Percentiles rank a stretch among this genome's conserved stretches.
Evolutionary conservation across 2,113 vertebrate species (phyloP).

Genomic region (Suricata suricatta): DNA sequence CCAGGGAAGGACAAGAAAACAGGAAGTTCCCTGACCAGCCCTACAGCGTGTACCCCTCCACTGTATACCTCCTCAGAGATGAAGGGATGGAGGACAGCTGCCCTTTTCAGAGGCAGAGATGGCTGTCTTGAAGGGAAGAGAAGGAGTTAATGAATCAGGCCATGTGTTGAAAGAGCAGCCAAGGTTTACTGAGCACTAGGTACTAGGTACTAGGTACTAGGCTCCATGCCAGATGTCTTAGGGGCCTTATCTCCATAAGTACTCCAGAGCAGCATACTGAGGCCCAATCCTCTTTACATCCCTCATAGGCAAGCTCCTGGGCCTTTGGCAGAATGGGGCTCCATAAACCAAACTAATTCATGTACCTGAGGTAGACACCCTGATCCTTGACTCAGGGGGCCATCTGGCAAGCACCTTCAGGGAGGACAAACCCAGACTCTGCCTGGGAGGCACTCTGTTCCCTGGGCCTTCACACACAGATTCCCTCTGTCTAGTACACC

Average conservation of each 20-base stretch:
- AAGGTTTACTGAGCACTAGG: background rate
- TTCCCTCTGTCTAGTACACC: background rate
- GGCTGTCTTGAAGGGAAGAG: background rate
- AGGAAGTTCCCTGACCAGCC: background rate
- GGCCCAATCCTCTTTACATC: background rate
- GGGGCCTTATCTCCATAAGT: background rate
- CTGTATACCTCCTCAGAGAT: background rate
- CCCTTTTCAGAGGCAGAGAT: background rate
- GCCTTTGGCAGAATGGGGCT: background rate
- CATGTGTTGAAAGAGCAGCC: background rate
- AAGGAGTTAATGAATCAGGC: background rate
- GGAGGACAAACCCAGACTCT: background rate
- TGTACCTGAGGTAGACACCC: background rate
- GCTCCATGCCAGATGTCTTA: background rate
- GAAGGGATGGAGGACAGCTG: background rate
- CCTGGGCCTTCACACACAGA: background rate
- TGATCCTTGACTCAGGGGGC: background rate
- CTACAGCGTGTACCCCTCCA: too few species aligned
- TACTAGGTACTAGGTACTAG: background rate
- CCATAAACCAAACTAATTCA: background rate
- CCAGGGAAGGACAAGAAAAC: background rate
- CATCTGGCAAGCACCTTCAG: background rate
- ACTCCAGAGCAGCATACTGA: background rate
- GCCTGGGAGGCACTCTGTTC: background rate
- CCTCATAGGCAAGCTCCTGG: background rate